phyloP scores from a whole-genome alignment of 2,113 vertebrate species.

The Heliornis fulica region DNA sequence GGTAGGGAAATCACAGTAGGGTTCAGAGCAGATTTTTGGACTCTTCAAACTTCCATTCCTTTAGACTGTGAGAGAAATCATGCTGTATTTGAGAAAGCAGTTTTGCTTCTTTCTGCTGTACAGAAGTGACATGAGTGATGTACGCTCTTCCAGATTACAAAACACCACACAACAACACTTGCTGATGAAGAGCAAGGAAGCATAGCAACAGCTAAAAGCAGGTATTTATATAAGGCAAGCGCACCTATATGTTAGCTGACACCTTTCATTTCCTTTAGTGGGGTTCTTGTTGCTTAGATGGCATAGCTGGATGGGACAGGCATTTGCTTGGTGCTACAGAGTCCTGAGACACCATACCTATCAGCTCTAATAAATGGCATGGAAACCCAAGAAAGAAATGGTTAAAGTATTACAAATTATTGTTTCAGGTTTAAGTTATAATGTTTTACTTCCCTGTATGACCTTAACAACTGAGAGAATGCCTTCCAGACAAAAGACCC shows the following conservation, averaged over 20 bases:
- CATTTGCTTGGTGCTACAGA: neutral
- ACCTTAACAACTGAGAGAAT: neutral
- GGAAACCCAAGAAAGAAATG: neutral
- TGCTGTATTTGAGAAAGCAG: neutral
- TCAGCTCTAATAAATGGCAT: neutral
- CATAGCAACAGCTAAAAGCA: neutral
- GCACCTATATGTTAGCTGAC: neutral
- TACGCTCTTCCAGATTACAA: neutral
- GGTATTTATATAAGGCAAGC: neutral
- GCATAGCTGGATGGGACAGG: neutral
- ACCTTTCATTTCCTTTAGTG: neutral
- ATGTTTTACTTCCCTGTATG: neutral
- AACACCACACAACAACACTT: neutral
- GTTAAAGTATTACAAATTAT: neutral
- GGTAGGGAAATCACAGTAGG: rapidly evolving
- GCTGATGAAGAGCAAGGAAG: neutral
- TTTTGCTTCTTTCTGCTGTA: neutral
- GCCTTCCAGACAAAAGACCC: neutral
- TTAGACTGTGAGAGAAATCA: neutral
- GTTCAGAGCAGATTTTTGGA: neutral
- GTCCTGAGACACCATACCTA: neutral
- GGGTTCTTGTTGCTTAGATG: neutral
- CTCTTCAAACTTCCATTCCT: neutral
- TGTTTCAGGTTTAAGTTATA: neutral
- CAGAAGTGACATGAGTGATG: rapidly evolving